Percentiles rank a stretch among this genome's conserved stretches.
Conservation (phyloP, 2,888 invertebrate species). For the Synergus gifuensis region DNA sequence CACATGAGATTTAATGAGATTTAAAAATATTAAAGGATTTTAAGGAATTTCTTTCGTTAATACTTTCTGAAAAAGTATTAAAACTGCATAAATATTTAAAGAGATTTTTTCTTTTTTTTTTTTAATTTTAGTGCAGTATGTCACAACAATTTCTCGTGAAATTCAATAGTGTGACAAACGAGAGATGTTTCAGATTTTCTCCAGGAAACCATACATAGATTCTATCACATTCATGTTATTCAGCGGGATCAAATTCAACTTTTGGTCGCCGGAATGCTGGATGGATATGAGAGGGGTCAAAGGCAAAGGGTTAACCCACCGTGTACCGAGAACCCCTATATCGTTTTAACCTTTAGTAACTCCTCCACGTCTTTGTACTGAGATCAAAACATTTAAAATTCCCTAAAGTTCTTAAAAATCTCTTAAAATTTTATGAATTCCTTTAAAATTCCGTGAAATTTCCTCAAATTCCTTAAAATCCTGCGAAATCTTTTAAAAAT, state of each 20-base stretch:
- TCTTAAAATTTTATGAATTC: too few species aligned
- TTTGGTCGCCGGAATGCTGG: slow-evolving; percentile 30
- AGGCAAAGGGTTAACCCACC: slow-evolving; percentile 48
- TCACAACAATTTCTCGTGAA: neutral
- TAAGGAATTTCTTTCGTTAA: too few species aligned
- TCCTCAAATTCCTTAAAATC: too few species aligned
- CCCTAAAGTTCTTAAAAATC: too few species aligned
- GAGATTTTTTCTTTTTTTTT: too few species aligned
- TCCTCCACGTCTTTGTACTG: slow-evolving; percentile 40
- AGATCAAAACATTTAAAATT: neutral
- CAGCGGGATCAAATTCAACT: slow-evolving; percentile 24
- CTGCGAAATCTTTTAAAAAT: too few species aligned
- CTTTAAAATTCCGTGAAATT: too few species aligned
- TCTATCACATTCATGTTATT: slow-evolving; percentile 32
- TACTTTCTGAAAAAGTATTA: too few species aligned
- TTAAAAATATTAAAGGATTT: too few species aligned
- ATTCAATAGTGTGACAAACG: neutral
- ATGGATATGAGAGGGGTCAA: slow-evolving; percentile 43
- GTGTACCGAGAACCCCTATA: slow-evolving; percentile 44
- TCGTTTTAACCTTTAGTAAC: slow-evolving; percentile 43
- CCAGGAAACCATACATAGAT: slow-evolving; percentile 22
- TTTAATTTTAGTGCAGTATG: neutral
- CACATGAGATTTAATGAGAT: too few species aligned
- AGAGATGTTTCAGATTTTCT: slow-evolving; percentile 17
- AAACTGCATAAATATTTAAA: too few species aligned